A percentile compares a stretch with the other conserved stretches of the same genome.
phyloP scores from a whole-genome alignment of 2,113 vertebrate genomes.

The Pachypanchax playfairii region DNA sequence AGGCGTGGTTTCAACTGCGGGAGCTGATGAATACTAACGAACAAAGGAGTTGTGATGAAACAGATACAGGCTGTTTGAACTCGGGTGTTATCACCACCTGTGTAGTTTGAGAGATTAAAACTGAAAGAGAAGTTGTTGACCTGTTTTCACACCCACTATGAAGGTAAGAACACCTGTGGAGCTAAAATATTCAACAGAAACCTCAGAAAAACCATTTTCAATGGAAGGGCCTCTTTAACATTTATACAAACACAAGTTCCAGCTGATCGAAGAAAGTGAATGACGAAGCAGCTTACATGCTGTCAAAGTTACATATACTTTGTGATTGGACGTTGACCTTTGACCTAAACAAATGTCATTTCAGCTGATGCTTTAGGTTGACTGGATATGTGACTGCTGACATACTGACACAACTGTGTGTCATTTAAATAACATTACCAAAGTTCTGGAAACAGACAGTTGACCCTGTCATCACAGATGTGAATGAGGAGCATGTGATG shows the following conservation, averaged over 20 bases:
- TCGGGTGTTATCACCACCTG: too few relatives aligned
- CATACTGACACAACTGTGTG: neutral
- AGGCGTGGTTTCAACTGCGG: too few relatives aligned
- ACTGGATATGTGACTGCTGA: neutral
- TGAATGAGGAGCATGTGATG: constrained; percentile 1
- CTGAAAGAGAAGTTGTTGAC: too few relatives aligned
- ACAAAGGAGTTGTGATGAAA: too few relatives aligned
- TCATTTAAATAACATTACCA: constrained; percentile 25
- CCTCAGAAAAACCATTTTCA: too few relatives aligned
- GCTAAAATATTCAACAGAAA: too few relatives aligned
- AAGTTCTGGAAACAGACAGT: neutral
- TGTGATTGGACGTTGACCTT: neutral
- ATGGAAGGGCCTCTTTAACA: too few relatives aligned
- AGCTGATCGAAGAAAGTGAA: neutral
- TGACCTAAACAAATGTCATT: neutral
- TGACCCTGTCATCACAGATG: constrained; percentile 25
- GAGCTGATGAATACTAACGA: too few relatives aligned
- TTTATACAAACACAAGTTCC: neutral
- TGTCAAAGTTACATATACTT: neutral
- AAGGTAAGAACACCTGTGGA: too few relatives aligned
- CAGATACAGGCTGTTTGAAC: too few relatives aligned
- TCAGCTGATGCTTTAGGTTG: neutral
- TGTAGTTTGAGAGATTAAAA: too few relatives aligned
- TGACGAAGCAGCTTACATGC: neutral
- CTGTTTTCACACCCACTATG: too few relatives aligned